A percentile compares a stretch with the other conserved stretches of the same genome.
These are phyloP conservation scores for Calypte anna DNA, from an alignment of 2,113 vertebrate species.

Conservation along the genomic window DNA sequence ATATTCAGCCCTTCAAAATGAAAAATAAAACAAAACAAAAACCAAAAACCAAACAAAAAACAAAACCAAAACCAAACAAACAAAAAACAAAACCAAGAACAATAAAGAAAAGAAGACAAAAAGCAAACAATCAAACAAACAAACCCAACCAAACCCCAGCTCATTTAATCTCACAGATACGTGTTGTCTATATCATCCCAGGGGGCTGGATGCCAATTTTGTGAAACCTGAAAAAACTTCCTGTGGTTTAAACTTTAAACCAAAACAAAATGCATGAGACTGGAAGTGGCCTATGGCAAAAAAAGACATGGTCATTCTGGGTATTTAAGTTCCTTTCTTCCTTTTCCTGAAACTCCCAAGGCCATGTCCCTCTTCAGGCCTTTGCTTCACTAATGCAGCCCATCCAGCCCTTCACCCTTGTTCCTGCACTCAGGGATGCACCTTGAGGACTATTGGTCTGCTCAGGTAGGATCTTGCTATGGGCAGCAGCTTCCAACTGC, in stretches of 20 bases:
- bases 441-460: background rate
- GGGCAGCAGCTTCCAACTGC: background rate
- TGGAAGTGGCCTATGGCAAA: background rate
- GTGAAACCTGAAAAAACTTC: fast-evolving
- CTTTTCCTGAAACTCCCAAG: background rate
- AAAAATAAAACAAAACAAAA: background rate
- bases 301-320: background rate
- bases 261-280: background rate
- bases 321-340: background rate
- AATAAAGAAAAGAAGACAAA: too few species aligned
- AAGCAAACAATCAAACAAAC: too few species aligned
- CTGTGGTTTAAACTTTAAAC: background rate
- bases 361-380: background rate
- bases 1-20: background rate
- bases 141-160: background rate
- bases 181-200: background rate
- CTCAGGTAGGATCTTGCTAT: background rate
- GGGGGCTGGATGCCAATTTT: background rate
- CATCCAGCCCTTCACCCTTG: background rate
- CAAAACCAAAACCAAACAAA: too few species aligned
- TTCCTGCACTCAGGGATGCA: background rate
- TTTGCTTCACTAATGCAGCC: background rate
- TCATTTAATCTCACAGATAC: background rate
- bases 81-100: too few species aligned
- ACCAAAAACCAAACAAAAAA: too few species aligned